phyloP scores from a whole-genome alignment of 2,888 invertebrate species.

The Thera obeliscata region DNA sequence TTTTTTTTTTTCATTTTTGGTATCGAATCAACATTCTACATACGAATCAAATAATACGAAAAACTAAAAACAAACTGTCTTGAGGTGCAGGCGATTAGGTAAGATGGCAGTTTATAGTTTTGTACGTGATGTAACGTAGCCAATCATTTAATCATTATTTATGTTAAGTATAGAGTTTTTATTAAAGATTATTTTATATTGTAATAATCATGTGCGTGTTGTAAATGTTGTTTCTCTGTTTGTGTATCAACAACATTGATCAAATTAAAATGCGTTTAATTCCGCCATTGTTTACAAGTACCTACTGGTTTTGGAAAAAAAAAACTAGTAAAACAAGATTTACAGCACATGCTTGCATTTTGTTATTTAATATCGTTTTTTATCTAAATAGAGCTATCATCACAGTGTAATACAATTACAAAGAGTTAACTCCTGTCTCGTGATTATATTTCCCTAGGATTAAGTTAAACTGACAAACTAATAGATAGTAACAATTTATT shows the following conservation, averaged over 20 bases:
- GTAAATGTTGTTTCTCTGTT: slow-evolving; percentile 14
- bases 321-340: slow-evolving; percentile 1
- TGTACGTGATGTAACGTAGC: slow-evolving; percentile 10
- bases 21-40: no score
- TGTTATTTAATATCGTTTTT: slow-evolving; percentile 10
- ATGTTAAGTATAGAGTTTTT: slow-evolving; percentile 17
- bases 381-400: slow-evolving; percentile 14
- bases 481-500: slow-evolving; percentile 35
- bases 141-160: slow-evolving; percentile 16
- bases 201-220: slow-evolving; percentile 10
- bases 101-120: background rate
- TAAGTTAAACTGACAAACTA: slow-evolving; percentile 39
- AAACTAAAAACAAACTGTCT: no score
- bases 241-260: no score
- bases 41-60: no score
- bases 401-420: slow-evolving; percentile 32
- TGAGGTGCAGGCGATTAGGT: background rate
- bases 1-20: no score
- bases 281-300: no score
- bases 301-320: background rate
- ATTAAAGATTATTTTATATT: slow-evolving; percentile 12
- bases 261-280: no score
- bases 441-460: slow-evolving; percentile 39
- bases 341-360: slow-evolving; percentile 13
- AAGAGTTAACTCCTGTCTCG: slow-evolving; percentile 34